Evolutionary conservation across 1,140 invertebrate genomes (phyloP).

Genomic region (Bombus turneri): DNA sequence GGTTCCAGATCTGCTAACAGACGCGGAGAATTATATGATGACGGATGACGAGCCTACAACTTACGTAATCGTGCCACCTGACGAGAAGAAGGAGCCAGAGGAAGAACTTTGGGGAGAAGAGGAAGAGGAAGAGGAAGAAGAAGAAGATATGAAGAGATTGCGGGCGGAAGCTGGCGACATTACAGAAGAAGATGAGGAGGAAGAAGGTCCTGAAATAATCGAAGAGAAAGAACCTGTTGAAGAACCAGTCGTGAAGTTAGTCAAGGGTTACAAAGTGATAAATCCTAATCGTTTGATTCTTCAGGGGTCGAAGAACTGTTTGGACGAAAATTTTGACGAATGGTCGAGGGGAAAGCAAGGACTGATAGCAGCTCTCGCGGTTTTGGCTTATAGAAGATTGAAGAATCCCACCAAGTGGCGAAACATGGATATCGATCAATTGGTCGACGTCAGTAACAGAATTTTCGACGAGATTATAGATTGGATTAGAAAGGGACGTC

Average conservation of each 20-base stretch:
- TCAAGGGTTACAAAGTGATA: constrained; percentile 68
- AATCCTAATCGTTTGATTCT: constrained; percentile 71
- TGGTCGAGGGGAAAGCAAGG: constrained; percentile 72
- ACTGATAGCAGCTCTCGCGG: constrained; percentile 65
- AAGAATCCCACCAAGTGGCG: constrained; percentile 69
- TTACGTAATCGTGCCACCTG: constrained; percentile 25
- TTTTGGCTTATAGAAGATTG: constrained; percentile 65
- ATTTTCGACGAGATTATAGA: constrained; percentile 64
- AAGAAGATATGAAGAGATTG: no score
- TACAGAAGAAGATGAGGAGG: background rate
- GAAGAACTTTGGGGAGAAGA: constrained; percentile 1
- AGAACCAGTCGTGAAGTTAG: constrained; percentile 14
- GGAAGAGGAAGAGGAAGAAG: constrained; percentile 13
- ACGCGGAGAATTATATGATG: constrained; percentile 68
- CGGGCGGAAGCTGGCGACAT: background rate
- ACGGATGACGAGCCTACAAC: constrained; percentile 63
- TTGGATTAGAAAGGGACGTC: constrained; percentile 66
- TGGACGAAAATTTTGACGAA: constrained; percentile 48
- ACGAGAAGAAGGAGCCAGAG: background rate
- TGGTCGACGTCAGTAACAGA: constrained; percentile 66
- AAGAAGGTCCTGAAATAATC: background rate
- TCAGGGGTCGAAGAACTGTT: constrained; percentile 69
- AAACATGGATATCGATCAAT: constrained; percentile 71
- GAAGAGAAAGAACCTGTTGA: background rate
- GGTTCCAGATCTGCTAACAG: constrained; percentile 73